Evolutionary conservation across 2,888 invertebrate genomes (phyloP).

Genomic region (Hartigia nigra): DNA sequence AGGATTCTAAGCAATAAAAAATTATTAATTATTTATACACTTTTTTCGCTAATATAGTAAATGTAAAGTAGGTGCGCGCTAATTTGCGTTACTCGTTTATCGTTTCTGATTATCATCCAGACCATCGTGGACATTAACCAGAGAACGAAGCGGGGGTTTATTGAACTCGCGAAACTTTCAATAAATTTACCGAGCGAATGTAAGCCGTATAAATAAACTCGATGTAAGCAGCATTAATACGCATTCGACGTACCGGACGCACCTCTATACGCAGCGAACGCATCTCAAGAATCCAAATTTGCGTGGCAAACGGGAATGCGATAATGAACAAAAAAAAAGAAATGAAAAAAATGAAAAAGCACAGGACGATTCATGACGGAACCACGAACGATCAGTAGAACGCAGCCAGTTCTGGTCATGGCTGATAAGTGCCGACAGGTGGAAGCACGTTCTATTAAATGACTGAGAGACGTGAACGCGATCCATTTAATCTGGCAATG

Average conservation of each 20-base stretch:
- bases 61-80: background rate
- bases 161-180: conserved; percentile 34
- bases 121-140: conserved; percentile 3
- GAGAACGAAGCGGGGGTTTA: conserved; percentile 20
- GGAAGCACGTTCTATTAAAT: background rate
- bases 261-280: background rate
- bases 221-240: conserved; percentile 35
- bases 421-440: background rate
- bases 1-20: background rate
- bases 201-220: conserved; percentile 34
- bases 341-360: background rate
- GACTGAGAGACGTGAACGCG: background rate
- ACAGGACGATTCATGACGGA: background rate
- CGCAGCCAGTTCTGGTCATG: background rate
- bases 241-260: background rate
- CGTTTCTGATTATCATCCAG: background rate
- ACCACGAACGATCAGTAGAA: background rate
- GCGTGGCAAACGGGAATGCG: background rate
- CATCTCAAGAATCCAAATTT: background rate
- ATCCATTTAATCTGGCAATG: background rate
- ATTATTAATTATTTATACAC: background rate
- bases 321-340: background rate
- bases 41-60: background rate
- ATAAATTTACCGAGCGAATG: conserved; percentile 31
- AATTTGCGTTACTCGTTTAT: background rate